phyloP scores from a whole-genome alignment of 2,797 vertebrate species.

The Tarsius wallacei region DNA sequence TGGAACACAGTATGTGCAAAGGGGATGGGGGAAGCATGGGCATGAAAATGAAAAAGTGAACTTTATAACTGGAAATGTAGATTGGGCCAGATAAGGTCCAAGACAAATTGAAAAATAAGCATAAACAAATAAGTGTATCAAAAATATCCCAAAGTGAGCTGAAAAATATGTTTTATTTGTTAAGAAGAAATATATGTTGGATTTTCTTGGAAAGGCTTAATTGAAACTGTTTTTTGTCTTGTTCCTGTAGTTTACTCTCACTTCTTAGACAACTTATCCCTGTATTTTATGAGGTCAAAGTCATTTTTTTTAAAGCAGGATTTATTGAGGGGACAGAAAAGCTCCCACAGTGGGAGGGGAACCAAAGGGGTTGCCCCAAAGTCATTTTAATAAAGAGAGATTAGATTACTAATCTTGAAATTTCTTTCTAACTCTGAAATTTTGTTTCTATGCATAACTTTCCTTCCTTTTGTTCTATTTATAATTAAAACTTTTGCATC shows the following conservation, averaged over 20 bases:
- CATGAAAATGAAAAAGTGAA: background rate
- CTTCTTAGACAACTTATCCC: background rate
- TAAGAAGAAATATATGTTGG: background rate
- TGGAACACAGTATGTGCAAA: background rate
- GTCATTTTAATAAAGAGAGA: slow-evolving; percentile 15
- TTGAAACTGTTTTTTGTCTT: slow-evolving; percentile 21
- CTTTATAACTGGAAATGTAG: background rate
- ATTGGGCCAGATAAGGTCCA: background rate
- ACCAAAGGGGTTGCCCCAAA: background rate
- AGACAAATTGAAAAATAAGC: background rate
- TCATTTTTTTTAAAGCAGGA: background rate
- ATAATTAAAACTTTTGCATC: background rate
- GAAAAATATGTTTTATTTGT: slow-evolving; percentile 2
- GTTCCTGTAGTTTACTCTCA: background rate
- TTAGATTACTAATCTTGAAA: background rate
- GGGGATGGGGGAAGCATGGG: background rate
- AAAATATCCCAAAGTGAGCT: background rate
- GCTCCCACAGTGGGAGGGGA: no score
- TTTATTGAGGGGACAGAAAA: no score
- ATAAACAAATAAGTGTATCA: background rate
- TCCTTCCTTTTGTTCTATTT: slow-evolving; percentile 19
- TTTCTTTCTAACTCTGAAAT: slow-evolving; percentile 35
- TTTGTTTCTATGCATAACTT: background rate
- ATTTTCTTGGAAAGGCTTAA: slow-evolving; percentile 5
- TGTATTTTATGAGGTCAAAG: background rate